Evolutionary conservation across 2,888 invertebrate genomes (phyloP), one percentile per base, ranked within the genome.

Genomic region (Chelonus formosanus): DNA sequence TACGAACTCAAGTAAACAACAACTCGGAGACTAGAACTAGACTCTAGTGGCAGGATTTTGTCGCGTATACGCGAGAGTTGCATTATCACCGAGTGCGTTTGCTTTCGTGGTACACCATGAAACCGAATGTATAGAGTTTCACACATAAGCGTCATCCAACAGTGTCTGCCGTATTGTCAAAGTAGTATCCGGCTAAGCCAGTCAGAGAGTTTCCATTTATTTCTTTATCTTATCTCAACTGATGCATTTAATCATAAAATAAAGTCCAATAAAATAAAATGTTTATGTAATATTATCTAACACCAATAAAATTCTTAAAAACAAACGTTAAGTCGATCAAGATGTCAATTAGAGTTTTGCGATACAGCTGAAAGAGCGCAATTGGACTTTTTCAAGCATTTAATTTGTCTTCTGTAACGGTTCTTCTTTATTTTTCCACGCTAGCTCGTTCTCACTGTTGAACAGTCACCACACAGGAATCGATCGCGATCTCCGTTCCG

Each of bases 1-100:
- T 60, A 63, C 59, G 48, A 65, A 65, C 65, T 65, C 54, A 10
- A 59, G 65, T 61, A 60, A 65, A 65, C 65, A 65, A 60, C 64
- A 61, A 61, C 61, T 50, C 50, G 45, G 60, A 53, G 54, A 20
- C 20, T 20, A 48, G 55, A 58, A 59, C 36, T 47, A 32, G 47
- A 44, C 35, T 43, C 36, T 45, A 65, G 53, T 44, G 32, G 35
- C 53, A 55, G 65, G 60, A 65, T 65, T 60, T 65, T 50, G 50
- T 54, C 44, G 60, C 45, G 44, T 60, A 53, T 52, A 60, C 63
- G 36, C 56, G 65, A 60, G 45, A 65, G 60, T 65, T 65, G 65
- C 60, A 65, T 65, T 65, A 65, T 65, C 65, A 43, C 40, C 55
- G 50, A 47, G 50, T 65, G 65, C 47, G 65, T 65, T 63, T 50